Evolutionary conservation across 2,113 vertebrate genomes (phyloP).

Genomic region (Mesembrinibis cayennensis): DNA sequence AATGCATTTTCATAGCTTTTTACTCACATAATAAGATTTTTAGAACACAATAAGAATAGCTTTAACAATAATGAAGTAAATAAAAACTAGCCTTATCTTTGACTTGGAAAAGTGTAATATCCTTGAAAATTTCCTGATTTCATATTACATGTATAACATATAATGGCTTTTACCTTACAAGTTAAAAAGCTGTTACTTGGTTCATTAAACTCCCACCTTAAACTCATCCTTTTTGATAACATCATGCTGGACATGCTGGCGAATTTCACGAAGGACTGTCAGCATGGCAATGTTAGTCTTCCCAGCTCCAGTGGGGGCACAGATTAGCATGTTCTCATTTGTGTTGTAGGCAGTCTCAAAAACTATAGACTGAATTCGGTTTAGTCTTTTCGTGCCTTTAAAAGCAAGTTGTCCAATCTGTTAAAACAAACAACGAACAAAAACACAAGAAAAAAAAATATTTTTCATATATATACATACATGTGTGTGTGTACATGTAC

Average conservation of each 20-base stretch:
- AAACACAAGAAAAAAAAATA: no score
- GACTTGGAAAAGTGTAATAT: conserved; percentile 38
- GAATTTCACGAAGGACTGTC: conserved; percentile 92
- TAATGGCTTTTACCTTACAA: neutral
- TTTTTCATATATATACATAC: neutral
- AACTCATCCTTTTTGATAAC: conserved; percentile 97
- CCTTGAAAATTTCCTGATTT: conserved; percentile 55
- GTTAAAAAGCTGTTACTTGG: conserved; percentile 28
- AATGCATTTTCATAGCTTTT: conserved; percentile 68
- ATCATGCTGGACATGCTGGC: conserved; percentile 91
- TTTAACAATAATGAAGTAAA: conserved; percentile 64
- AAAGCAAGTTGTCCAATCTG: conserved; percentile 96
- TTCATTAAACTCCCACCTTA: conserved; percentile 82
- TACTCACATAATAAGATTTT: conserved; percentile 63
- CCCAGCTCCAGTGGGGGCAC: conserved; percentile 94
- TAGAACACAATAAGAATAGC: conserved; percentile 45
- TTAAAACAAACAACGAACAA: neutral
- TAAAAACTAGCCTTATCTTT: conserved; percentile 34
- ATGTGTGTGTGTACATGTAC: rapidly evolving
- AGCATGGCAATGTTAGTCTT: conserved; percentile 99
- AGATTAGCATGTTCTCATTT: conserved; percentile 96
- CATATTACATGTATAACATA: neutral
- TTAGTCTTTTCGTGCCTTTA: conserved; percentile 91
- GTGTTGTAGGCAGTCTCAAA: conserved; percentile 98
- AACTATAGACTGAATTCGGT: conserved; percentile 95